phyloP scores from a whole-genome alignment of 2,113 vertebrate species.

The Zosterops lateralis region DNA sequence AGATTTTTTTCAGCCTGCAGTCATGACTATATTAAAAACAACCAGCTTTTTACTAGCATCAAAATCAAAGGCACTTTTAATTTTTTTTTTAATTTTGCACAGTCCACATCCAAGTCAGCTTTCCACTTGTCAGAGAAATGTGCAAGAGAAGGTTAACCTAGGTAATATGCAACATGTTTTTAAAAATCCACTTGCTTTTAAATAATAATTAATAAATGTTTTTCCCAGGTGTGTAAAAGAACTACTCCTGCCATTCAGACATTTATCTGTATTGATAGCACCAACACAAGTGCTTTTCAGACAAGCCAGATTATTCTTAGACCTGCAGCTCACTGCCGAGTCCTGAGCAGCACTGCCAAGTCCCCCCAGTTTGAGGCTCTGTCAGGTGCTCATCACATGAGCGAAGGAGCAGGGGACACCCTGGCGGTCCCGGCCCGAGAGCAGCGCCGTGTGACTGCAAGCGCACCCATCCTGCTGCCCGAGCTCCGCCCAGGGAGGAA shows the following conservation, averaged over 20 bases:
- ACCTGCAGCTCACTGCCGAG: neutral
- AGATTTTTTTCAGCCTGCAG: neutral
- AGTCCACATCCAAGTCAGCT: neutral
- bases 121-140: neutral
- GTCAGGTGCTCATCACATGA: neutral
- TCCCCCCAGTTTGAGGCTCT: neutral
- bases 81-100: neutral
- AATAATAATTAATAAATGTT: neutral
- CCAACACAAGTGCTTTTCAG: neutral
- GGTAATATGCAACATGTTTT: neutral
- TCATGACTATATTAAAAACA: neutral
- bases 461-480: neutral
- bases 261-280: neutral
- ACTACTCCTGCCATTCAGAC: neutral
- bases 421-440: neutral
- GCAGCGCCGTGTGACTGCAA: accelerated
- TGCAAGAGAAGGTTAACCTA: neutral
- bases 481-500: neutral
- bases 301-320: neutral
- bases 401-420: neutral
- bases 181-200: neutral
- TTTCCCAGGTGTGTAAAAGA: neutral
- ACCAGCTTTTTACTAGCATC: neutral
- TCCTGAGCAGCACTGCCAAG: neutral
- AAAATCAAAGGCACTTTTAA: neutral